Evolutionary conservation across 2,113 vertebrate genomes (phyloP), one percentile per base, ranked within the genome.

Genomic region (Rhipidura dahli): DNA sequence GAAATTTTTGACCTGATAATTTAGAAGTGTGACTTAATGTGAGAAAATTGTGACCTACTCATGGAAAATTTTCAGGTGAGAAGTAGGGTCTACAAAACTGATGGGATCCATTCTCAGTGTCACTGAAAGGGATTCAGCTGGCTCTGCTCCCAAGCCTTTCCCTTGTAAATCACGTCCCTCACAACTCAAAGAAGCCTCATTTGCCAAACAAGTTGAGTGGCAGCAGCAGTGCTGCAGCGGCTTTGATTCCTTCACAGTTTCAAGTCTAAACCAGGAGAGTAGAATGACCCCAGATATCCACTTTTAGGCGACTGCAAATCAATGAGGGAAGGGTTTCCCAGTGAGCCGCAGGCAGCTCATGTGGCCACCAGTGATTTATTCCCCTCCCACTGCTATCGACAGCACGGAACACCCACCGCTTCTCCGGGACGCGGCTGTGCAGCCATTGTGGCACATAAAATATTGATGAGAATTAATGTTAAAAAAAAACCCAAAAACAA

Each of bases 401-500:
- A 51, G 15, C 39, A 31, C 2, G 0, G 39, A 87, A 44, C 37
- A 28, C 12, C 6, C 28, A 15, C 8, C 1, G 0, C n/a, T 21
- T 44, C 73, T 59, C 17, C 49, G 27, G 44, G 59, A 8, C 1
- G 3, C 19, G 16, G 27, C 21, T 20, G 30, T 2, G 50, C 75
- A 56, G 75, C 42, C 86, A 33, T 24, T 39, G 51, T 3, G 4
- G 64, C 35, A 21, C 49, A 10, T 26, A 33, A 94, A 95, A 87
- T 69, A 94, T 21, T 28, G 72, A 44, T 80, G 85, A 1, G n/a
- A 89, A 76, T 35, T 51, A 57, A 81, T 26, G 30, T 2, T 4
- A 19, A 20, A 39, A 31, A 31, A 19, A 39, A 4, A 0, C 6
- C 10, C 19, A 2, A 7, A 7, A 39, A 3, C 10, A 33, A 7